A percentile compares a stretch with the other conserved stretches of the same genome.
Evolutionary conservation across 2,113 vertebrate species (phyloP).

Genomic region (Stigmatopora argus): DNA sequence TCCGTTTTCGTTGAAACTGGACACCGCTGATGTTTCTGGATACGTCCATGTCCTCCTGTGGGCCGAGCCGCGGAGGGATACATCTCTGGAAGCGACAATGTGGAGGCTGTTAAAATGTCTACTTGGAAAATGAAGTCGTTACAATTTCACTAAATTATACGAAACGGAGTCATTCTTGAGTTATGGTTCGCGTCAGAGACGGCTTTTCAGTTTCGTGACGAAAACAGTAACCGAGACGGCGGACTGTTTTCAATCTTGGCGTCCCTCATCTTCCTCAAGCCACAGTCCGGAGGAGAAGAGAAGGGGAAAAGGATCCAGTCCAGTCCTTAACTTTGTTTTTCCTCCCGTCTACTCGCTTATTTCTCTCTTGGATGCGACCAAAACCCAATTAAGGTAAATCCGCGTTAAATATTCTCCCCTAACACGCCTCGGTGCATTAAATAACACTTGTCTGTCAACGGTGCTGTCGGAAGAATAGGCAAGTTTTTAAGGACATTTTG

Average conservation of each 20-base stretch:
- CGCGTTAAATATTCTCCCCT: constrained; percentile 17
- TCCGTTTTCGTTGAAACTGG: constrained; percentile 57
- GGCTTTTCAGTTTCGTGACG: constrained; percentile 42
- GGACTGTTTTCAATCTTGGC: constrained; percentile 39
- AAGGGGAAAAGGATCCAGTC: constrained; percentile 66
- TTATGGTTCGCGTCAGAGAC: constrained; percentile 43
- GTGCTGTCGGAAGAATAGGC: constrained; percentile 32
- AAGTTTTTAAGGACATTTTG: constrained; percentile 59
- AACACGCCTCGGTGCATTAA: not conserved
- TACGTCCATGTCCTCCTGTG: constrained; percentile 58
- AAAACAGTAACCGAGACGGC: constrained; percentile 27
- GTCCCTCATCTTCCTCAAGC: constrained; percentile 51
- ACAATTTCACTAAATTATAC: constrained; percentile 55
- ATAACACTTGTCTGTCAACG: constrained; percentile 1
- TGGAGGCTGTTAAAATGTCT: constrained; percentile 80
- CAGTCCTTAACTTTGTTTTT: constrained; percentile 75
- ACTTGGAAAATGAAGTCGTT: constrained; percentile 73
- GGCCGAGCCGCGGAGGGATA: constrained; percentile 71
- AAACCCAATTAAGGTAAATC: constrained; percentile 57
- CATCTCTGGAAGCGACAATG: constrained; percentile 70
- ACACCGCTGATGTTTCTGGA: constrained; percentile 62
- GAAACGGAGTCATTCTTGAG: constrained; percentile 37
- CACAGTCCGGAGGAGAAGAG: constrained; percentile 48
- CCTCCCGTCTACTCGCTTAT: constrained; percentile 43
- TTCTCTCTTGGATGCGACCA: constrained; percentile 65